Evolutionary conservation across 1,140 invertebrate species (phyloP).

Genomic region (Lepidotrigona ventralis): DNA sequence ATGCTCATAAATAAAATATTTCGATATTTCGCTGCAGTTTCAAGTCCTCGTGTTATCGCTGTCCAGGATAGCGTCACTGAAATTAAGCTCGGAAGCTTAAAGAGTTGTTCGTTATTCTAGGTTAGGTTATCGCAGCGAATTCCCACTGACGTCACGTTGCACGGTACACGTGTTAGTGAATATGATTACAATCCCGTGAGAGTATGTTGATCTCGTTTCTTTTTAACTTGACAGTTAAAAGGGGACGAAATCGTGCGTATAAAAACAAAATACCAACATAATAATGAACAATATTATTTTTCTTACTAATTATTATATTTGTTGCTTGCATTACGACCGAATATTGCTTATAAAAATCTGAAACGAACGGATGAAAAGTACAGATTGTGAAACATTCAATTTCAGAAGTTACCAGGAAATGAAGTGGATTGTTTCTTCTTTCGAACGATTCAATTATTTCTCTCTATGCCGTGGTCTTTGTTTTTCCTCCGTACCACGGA

Average conservation of each 20-base stretch:
- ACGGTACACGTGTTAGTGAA: conserved; percentile 2
- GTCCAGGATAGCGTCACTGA: no score
- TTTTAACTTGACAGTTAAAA: not conserved
- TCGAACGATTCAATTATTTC: no score
- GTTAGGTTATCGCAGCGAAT: not conserved
- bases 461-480: not conserved
- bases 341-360: no score
- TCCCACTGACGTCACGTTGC: not conserved
- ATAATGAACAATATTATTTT: not conserved
- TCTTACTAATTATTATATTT: not conserved
- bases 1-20: not conserved
- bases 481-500: not conserved
- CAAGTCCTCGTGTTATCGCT: not conserved
- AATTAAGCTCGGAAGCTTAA: not conserved
- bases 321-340: not conserved
- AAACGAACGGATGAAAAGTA: not conserved
- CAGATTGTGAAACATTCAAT: not conserved
- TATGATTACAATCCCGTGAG: not conserved
- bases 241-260: not conserved
- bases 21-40: not conserved
- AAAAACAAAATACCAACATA: no score
- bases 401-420: no score
- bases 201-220: conserved; percentile 11
- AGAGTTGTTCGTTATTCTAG: not conserved
- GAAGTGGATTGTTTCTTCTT: not conserved